These are phyloP conservation scores for Acropternis orthonyx DNA, from an alignment of 2,797 vertebrate species.

Conservation along the genomic window DNA sequence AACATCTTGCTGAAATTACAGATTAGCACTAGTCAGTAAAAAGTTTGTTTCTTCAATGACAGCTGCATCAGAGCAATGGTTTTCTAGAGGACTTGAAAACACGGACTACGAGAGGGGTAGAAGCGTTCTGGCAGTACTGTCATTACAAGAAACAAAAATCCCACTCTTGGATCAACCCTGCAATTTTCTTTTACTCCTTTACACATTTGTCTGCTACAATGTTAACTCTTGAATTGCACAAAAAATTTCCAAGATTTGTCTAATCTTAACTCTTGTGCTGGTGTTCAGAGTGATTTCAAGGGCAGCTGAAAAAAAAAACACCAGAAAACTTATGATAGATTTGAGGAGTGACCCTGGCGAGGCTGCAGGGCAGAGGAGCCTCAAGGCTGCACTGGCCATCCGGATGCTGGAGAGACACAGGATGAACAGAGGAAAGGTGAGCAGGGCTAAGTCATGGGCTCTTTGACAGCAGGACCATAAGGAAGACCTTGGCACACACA, in stretches of 20 bases:
- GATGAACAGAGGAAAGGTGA: not conserved
- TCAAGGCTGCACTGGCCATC: not conserved
- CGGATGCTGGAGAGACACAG: not conserved
- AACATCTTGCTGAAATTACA: not conserved
- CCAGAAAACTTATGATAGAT: fast-evolving
- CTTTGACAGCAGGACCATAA: not conserved
- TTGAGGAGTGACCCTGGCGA: not conserved
- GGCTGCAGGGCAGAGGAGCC: not conserved
- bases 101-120: not conserved
- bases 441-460: not conserved
- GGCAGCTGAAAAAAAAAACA: not conserved
- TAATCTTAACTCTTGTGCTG: not conserved
- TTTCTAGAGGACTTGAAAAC: not conserved
- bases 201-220: not conserved
- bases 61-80: not conserved
- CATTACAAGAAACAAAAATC: not conserved
- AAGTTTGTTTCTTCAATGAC: not conserved
- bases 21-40: not conserved
- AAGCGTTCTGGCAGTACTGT: not conserved
- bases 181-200: not conserved
- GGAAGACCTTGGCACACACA: not conserved
- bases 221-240: not conserved
- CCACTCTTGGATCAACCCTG: not conserved
- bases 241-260: not conserved
- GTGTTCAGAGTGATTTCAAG: not conserved